A percentile compares a stretch with the other conserved stretches of the same genome.
These are phyloP conservation scores for Lasius platythorax DNA, from an alignment of 2,888 invertebrate species.

Conservation along the genomic window DNA sequence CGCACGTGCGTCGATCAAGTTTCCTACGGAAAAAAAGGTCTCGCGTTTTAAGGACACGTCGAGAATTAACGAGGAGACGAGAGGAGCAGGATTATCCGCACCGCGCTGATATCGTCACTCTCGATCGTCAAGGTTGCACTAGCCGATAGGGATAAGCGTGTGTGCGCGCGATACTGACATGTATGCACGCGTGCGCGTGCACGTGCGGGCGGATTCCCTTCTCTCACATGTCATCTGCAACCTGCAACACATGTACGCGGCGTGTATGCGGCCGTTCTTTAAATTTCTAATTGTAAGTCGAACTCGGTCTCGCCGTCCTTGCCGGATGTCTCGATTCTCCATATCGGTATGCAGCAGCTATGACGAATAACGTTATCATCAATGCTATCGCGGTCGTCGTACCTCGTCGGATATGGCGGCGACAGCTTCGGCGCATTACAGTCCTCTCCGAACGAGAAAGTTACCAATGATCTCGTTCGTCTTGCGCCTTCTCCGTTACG, in stretches of 20 bases:
- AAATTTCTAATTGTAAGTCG: slow-evolving; percentile 66
- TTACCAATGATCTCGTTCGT: slow-evolving; percentile 35
- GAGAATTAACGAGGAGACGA: slow-evolving; percentile 67
- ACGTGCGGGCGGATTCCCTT: not conserved
- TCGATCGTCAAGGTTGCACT: slow-evolving; percentile 73
- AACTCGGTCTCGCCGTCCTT: slow-evolving; percentile 63
- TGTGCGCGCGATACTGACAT: slow-evolving; percentile 13
- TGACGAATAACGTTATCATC: slow-evolving; percentile 66
- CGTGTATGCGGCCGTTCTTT: slow-evolving; percentile 63
- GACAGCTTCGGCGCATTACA: slow-evolving; percentile 55
- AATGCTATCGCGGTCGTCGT: slow-evolving; percentile 51
- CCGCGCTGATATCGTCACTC: slow-evolving; percentile 60
- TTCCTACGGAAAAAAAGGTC: slow-evolving; percentile 37
- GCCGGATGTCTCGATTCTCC: slow-evolving; percentile 68
- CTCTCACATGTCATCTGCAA: not conserved
- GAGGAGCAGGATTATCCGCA: slow-evolving; percentile 67
- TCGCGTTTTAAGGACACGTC: slow-evolving; percentile 69
- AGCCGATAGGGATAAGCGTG: slow-evolving; percentile 35
- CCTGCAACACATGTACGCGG: slow-evolving; percentile 13
- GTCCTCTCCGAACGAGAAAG: slow-evolving; percentile 34
- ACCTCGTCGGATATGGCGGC: slow-evolving; percentile 66
- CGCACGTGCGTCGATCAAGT: slow-evolving; percentile 54
- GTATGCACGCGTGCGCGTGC: not conserved
- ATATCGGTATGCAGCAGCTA: slow-evolving; percentile 59
- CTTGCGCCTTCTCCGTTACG: slow-evolving; percentile 28